Evolutionary conservation across 2,797 vertebrate species (phyloP).

Genomic region (Alosa sapidissima): DNA sequence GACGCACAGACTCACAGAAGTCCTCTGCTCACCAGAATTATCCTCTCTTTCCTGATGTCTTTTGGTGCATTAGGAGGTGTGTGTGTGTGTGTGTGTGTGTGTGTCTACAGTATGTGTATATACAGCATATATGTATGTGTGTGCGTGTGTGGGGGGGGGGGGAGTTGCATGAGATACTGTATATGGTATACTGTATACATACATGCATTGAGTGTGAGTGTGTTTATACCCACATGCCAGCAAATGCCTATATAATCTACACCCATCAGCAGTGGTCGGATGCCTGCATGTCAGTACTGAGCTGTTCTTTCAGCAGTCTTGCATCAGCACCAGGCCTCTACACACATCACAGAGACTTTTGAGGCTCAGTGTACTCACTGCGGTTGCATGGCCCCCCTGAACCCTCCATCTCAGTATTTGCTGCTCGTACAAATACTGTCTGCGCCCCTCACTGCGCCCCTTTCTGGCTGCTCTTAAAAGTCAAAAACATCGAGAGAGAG

Average conservation of each 20-base stretch:
- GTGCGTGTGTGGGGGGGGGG: slow-evolving; percentile 26
- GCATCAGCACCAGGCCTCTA: slow-evolving; percentile 11
- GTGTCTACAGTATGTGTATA: not conserved
- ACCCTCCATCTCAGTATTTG: not conserved
- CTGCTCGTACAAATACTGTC: not conserved
- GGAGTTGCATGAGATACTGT: no score
- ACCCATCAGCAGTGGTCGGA: not conserved
- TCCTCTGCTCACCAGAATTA: not conserved
- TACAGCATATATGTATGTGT: not conserved
- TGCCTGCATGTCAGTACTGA: not conserved
- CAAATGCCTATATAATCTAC: not conserved
- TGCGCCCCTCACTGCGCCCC: no score
- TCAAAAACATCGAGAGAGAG: not conserved
- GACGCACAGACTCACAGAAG: not conserved
- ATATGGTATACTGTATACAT: not conserved
- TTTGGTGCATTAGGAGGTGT: not conserved
- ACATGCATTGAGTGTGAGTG: not conserved
- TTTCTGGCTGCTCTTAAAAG: not conserved
- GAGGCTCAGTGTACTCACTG: not conserved
- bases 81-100: not conserved
- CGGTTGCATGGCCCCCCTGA: not conserved
- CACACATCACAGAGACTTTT: not conserved
- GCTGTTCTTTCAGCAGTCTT: slow-evolving; percentile 4
- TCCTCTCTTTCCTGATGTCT: not conserved
- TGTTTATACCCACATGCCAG: not conserved